A percentile compares a stretch with the other conserved stretches of the same genome.
These are phyloP conservation scores for Callithrix jacchus DNA, from an alignment of 2,113 vertebrate genomes.

Conservation along the genomic window DNA sequence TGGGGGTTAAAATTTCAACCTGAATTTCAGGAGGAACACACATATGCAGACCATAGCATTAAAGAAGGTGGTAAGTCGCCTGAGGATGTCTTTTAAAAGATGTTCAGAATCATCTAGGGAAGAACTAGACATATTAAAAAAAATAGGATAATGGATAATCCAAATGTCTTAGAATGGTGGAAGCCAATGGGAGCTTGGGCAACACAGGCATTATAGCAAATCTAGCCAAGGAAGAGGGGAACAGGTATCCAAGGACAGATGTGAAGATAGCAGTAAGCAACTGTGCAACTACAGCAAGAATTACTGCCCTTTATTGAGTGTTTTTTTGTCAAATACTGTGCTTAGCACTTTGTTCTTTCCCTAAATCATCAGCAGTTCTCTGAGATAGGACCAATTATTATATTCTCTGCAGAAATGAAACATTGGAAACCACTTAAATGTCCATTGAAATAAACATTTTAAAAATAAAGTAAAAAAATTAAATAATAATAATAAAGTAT, in stretches of 20 bases:
- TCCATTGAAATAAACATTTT: background rate
- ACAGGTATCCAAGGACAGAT: background rate
- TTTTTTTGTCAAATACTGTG: background rate
- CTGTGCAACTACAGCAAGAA: background rate
- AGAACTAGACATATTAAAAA: background rate
- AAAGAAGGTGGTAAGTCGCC: background rate
- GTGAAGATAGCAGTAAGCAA: background rate
- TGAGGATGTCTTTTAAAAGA: slow-evolving; percentile 1
- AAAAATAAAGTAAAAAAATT: background rate
- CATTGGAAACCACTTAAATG: background rate
- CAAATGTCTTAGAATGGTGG: background rate
- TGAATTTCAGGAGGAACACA: background rate
- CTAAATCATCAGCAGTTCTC: background rate
- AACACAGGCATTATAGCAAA: background rate
- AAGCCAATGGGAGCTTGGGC: background rate
- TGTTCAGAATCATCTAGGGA: background rate
- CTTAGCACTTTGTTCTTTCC: background rate
- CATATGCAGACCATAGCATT: background rate
- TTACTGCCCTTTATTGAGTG: background rate
- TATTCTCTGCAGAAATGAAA: background rate
- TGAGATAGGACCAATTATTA: background rate
- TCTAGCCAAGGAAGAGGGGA: background rate
- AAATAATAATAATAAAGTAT: background rate
- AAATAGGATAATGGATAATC: background rate
- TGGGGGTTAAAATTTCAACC: background rate